Evolutionary conservation across 1,140 invertebrate genomes (phyloP).

Genomic region (Halesus radiatus): DNA sequence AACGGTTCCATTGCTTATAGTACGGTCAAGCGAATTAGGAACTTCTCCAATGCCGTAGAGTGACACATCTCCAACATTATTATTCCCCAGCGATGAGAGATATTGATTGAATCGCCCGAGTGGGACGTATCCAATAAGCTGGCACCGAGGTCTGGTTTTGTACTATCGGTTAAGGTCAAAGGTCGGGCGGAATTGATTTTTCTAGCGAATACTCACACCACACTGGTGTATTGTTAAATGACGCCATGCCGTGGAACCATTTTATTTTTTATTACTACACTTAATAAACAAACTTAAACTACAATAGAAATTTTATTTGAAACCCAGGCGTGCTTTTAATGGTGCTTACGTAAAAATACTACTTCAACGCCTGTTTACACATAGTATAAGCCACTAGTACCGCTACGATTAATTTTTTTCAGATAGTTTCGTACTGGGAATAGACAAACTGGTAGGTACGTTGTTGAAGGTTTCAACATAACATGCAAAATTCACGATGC

Average conservation of each 20-base stretch:
- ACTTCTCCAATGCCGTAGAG: not conserved
- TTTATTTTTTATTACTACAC: not conserved
- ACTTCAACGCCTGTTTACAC: no score
- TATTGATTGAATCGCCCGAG: conserved; percentile 21
- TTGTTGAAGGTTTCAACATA: no score
- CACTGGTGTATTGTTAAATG: not conserved
- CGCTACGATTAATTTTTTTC: no score
- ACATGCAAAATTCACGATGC: no score
- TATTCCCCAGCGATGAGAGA: not conserved
- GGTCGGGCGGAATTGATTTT: conserved; percentile 28
- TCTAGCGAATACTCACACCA: not conserved
- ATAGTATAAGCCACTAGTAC: no score
- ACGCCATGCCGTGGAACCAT: not conserved
- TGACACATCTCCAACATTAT: not conserved
- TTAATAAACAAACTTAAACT: not conserved
- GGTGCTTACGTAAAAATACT: no score
- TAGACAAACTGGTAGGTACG: no score
- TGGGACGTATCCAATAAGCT: conserved; percentile 22
- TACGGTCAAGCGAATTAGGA: no score
- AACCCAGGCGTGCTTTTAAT: no score
- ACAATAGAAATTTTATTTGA: not conserved
- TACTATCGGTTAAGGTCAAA: conserved; percentile 23
- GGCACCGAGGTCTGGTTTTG: conserved; percentile 12
- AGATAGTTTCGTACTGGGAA: not conserved
- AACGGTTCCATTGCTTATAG: no score